Evolutionary conservation across 2,113 vertebrate species (phyloP).

Genomic region (Plectropomus leopardus): DNA sequence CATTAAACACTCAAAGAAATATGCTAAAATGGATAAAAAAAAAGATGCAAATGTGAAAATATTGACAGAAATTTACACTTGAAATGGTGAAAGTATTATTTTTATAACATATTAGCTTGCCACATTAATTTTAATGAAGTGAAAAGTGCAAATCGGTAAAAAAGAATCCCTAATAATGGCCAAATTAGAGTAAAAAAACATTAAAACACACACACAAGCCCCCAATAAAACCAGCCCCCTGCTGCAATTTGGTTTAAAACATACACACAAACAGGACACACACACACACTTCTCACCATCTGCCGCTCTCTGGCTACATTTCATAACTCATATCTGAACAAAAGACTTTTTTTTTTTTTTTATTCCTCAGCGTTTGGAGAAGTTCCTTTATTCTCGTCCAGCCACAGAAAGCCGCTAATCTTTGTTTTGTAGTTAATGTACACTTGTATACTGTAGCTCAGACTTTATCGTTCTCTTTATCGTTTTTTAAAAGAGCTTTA

Average conservation of each 20-base stretch:
- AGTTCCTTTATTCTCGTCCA: conserved; percentile 10
- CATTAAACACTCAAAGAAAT: conserved; percentile 40
- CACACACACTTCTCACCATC: conserved; percentile 20
- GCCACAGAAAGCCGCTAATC: conserved; percentile 27
- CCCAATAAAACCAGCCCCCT: conserved; percentile 25
- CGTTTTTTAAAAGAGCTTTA: not conserved
- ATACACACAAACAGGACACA: not conserved
- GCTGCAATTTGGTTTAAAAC: conserved; percentile 29
- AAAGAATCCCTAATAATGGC: not conserved
- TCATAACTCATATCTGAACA: conserved; percentile 43
- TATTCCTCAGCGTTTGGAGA: not conserved
- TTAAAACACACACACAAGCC: conserved; percentile 7
- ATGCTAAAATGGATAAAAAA: not conserved
- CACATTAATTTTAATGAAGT: not conserved
- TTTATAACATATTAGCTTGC: not conserved
- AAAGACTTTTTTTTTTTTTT: conserved; percentile 5
- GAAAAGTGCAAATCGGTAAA: not conserved
- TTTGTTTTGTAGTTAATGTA: conserved; percentile 16
- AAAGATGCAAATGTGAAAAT: conserved; percentile 1
- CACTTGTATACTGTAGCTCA: not conserved
- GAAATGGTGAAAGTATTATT: not conserved
- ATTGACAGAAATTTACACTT: not conserved
- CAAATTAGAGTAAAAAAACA: conserved; percentile 8
- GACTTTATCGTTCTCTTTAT: not conserved
- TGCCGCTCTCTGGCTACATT: conserved; percentile 32